A percentile compares a stretch with the other conserved stretches of the same genome.
Conservation (phyloP, 2,797 vertebrate species). For the Triplophysa bombifrons region DNA sequence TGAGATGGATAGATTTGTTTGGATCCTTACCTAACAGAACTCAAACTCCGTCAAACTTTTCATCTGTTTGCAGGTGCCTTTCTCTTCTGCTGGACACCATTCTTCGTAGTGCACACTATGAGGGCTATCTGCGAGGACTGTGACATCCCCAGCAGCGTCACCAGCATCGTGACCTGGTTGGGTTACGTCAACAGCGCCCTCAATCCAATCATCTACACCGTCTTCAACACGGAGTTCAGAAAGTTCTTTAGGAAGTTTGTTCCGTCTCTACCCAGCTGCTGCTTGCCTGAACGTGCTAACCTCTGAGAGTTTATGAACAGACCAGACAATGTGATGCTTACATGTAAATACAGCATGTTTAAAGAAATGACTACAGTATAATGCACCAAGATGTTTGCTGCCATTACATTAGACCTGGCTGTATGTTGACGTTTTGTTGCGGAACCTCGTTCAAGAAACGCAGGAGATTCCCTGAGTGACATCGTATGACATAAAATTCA, state of each 20-base stretch:
- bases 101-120: conserved; percentile 92
- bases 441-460: background rate
- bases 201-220: conserved; percentile 93
- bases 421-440: conserved; percentile 37
- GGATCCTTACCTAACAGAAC: background rate
- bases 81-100: conserved; percentile 96
- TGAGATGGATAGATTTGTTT: background rate
- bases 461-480: background rate
- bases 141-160: conserved; percentile 77
- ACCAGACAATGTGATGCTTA: conserved; percentile 27
- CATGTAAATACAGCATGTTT: conserved; percentile 30
- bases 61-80: conserved; percentile 81
- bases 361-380: background rate
- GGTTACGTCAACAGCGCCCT: conserved; percentile 95
- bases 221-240: conserved; percentile 93
- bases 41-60: background rate
- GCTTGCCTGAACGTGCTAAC: conserved; percentile 44
- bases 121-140: conserved; percentile 85
- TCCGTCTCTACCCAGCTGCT: conserved; percentile 77
- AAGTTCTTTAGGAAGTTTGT: conserved; percentile 88
- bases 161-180: conserved; percentile 94
- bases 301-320: conserved; percentile 1
- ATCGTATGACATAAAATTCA: too few relatives aligned
- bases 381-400: conserved; percentile 23
- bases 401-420: conserved; percentile 29